Base-by-base conservation (phyloP, 92 coral and sea anemone genomes). In the Virgularia gustaviana region DNA sequence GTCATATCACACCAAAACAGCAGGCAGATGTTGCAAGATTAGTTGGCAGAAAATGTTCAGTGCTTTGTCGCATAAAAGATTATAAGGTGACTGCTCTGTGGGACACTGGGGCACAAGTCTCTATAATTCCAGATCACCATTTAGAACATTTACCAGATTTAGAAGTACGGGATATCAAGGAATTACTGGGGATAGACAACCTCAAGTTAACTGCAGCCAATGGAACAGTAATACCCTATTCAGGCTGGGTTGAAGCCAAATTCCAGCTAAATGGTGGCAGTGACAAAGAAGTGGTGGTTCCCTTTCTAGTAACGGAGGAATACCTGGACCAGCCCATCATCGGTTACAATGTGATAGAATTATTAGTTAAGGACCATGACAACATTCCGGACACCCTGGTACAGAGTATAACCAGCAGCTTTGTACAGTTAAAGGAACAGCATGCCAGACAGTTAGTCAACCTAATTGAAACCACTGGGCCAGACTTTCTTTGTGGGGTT, bases 101-200 rank as follows among this genome's bases (percentile, higher is more conserved):
- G 78, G 72, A 79, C 37, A 70, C 83, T 31, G 83, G 78, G 52
- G 78, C 83, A 13, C 78, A 79, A 70, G 78, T 70, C 18, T 79
- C 83, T 9, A 79, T 71, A 30, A 72, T 79, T 30, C 6, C 79
- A 56, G 63, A 49, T 24, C 63, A 57, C 37, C 33, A 47, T 25
- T 19, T 70, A 62, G 20, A 33, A 11, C 61, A 66, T 15, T 37
- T 44, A 25, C 57, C 77, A 33, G 37, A 25, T 6, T 51, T 71
- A 28, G 72, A 75, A 62, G 30, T 45, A 51, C 71, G 57, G 28
- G 71, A 75, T 7, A 22, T 75, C 6, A 30, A 39, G 2, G 56
- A 59, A 33, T 76, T 76, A 63, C 54, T 64, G 58, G 81, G 81
- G 28, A 51, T 76, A 36, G 55, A 77, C 37, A 32, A 51, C 28